Base-by-base conservation (phyloP, 2,888 invertebrate species). In the Morpho helenor region DNA sequence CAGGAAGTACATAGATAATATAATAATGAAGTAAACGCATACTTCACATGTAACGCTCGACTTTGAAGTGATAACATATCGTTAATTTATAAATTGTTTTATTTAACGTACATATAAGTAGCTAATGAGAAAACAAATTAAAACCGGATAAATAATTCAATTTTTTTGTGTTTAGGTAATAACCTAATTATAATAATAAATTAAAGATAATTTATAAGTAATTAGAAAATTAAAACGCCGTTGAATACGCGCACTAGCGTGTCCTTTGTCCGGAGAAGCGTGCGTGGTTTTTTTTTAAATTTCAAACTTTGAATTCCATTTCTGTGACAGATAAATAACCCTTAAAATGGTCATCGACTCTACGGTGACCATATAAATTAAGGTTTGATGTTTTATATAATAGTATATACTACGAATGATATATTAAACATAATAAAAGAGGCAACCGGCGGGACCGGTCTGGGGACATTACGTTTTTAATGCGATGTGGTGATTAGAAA, bases 341-440 rank as follows among this genome's bases (percentile, higher is more conserved):
- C 73, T 72, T 77, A 75, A 79, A 76, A 75, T 78, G 80, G 81
- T 82, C 80, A 81, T 71, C 78, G 77, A 66, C 76, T 74, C 66
- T 65, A 59, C 66, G 64, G 69, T 80, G 87, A 84, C 79, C 82
- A 80, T 75, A 85, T 86, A 86, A 86, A 88, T 86, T 80, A 84
- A 74, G 63, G 65, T 71, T 80, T 79, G 82, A 84, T 80, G 79
- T 77, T 85, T 84, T 84, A 80, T 77, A 79, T 83, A 82, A 83
- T 74, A 76, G 71, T 75, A 77, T 75, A 76, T 77, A 77, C 68
- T 75, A 74, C 76, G 76, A 77, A 82, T 84, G 84, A 86, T 84
- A 82, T 79, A 87, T 87, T 81, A 76, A 61, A 71, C 80, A 76
- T 72, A 79, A 79, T 79, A 79, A 79, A 78, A 74, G 65, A 65